phyloP scores from a whole-genome alignment of 2,888 invertebrate species.

The Cyclophora punctaria region DNA sequence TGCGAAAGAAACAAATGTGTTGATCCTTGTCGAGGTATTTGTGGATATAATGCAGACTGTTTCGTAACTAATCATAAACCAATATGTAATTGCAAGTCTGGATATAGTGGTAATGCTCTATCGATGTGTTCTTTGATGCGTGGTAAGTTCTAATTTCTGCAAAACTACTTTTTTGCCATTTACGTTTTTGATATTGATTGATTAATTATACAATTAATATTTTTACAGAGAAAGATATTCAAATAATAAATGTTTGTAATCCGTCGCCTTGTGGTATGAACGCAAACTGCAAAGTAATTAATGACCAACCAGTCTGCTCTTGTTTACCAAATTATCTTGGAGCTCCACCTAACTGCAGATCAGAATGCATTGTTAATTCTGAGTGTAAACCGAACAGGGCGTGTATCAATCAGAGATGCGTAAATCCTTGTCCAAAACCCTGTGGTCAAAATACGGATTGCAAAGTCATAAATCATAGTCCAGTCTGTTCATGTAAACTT shows the following conservation, averaged over 20 bases:
- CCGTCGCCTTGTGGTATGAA: constrained; percentile 84
- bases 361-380: constrained; percentile 79
- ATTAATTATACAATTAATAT: background rate
- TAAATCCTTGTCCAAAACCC: constrained; percentile 80
- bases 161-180: no score
- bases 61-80: constrained; percentile 80
- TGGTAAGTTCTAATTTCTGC: constrained; percentile 35
- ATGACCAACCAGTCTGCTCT: constrained; percentile 82
- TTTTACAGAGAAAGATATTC: constrained; percentile 48
- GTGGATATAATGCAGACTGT: constrained; percentile 80
- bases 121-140: constrained; percentile 54
- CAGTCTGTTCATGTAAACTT: constrained; percentile 80
- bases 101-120: constrained; percentile 81
- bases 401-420: constrained; percentile 80
- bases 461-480: constrained; percentile 81
- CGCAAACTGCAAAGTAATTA: constrained; percentile 82
- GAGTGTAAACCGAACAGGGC: constrained; percentile 80
- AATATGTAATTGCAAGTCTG: constrained; percentile 75
- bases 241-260: constrained; percentile 77
- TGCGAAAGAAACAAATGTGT: constrained; percentile 80
- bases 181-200: no score
- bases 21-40: constrained; percentile 81
- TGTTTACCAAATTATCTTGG: constrained; percentile 81
- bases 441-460: constrained; percentile 82
- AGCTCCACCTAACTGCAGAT: constrained; percentile 77